phyloP scores from a whole-genome alignment of 2,888 invertebrate genomes.

The Plutella xylostella region DNA sequence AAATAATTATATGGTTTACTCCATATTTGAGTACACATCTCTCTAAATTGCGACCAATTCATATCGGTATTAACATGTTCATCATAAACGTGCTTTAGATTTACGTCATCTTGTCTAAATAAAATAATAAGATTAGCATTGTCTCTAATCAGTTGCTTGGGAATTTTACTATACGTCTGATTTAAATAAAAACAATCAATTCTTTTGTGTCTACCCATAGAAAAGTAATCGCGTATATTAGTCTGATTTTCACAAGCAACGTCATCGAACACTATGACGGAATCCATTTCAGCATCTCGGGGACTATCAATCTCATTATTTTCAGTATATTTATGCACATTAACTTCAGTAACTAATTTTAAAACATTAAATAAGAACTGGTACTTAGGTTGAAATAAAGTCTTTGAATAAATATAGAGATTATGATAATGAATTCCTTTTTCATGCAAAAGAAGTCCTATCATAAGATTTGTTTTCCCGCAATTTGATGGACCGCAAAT shows the following conservation, averaged over 20 bases:
- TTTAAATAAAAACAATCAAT: conserved; percentile 11
- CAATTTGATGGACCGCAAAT: background rate
- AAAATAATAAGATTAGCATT: conserved; percentile 11
- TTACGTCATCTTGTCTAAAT: conserved; percentile 14
- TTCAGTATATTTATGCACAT: background rate
- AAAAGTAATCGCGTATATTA: conserved; percentile 10
- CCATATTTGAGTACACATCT: too few species aligned
- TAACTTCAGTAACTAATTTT: background rate
- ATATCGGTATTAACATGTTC: conserved; percentile 4
- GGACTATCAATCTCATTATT: background rate
- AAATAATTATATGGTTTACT: too few species aligned
- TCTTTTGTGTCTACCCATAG: conserved; percentile 10
- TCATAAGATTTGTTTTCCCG: background rate
- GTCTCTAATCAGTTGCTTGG: conserved; percentile 10
- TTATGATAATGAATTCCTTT: background rate
- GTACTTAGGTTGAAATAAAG: background rate
- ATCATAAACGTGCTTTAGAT: conserved; percentile 15
- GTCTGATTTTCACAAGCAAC: conserved; percentile 10
- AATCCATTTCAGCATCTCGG: background rate
- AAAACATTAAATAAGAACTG: background rate
- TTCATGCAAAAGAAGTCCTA: background rate
- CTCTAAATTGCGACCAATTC: too few species aligned
- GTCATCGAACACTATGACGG: conserved; percentile 10
- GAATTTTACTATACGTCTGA: conserved; percentile 11
- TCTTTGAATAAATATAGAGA: background rate